Percentiles rank a stretch among this genome's conserved stretches.
Evolutionary conservation across 2,888 invertebrate genomes (phyloP).

Genomic region (Margaritifera margaritifera): DNA sequence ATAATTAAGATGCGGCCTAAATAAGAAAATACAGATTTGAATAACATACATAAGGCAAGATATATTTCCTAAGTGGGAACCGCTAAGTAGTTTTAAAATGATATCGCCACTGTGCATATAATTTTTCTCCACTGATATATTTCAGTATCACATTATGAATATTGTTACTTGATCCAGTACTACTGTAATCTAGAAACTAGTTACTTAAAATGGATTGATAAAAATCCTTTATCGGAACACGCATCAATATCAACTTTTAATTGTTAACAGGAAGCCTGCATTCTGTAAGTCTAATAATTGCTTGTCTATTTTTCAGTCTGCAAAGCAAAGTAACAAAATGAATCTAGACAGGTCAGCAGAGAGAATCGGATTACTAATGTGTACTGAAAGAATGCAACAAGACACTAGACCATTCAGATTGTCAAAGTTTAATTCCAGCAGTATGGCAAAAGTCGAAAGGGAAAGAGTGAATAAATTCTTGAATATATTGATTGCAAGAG

Average conservation of each 20-base stretch:
- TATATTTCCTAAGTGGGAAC: no score
- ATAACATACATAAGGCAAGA: no score
- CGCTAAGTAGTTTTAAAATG: no score
- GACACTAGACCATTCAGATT: conserved; percentile 2
- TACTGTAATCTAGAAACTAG: background rate
- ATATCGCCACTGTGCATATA: no score
- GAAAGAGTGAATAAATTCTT: conserved; percentile 46
- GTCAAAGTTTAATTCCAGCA: conserved; percentile 40
- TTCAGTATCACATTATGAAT: background rate
- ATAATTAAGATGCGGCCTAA: no score
- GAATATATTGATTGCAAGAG: conserved; percentile 42
- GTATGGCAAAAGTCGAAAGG: conserved; percentile 45
- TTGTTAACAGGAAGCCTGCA: background rate
- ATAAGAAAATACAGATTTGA: no score
- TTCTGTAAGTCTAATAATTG: background rate
- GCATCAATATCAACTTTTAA: background rate
- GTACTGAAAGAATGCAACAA: conserved; percentile 33
- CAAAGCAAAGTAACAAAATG: conserved; percentile 44
- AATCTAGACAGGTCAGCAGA: conserved; percentile 44
- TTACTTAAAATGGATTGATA: background rate
- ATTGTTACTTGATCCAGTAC: background rate
- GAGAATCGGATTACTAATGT: conserved; percentile 54
- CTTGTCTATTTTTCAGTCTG: conserved; percentile 50
- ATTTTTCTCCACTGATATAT: no score
- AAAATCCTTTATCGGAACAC: background rate